Evolutionary conservation across 2,888 invertebrate species (phyloP).

Genomic region (Philhelius pedissequus): DNA sequence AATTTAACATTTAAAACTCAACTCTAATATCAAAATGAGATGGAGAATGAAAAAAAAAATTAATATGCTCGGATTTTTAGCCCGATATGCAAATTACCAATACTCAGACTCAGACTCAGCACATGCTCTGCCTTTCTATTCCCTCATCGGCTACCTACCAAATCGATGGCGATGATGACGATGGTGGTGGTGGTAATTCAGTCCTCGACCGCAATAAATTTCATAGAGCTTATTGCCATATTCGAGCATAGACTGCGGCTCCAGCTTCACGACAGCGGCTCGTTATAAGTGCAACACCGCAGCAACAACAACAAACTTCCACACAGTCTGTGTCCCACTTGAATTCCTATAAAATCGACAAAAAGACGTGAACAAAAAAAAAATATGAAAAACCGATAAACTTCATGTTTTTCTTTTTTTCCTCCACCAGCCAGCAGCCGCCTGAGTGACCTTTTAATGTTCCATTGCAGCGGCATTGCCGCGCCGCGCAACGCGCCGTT

Average conservation of each 20-base stretch:
- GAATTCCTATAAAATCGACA: slow-evolving; percentile 45
- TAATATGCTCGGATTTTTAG: slow-evolving; percentile 51
- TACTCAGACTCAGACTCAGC: slow-evolving; percentile 11
- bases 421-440: not conserved
- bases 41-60: not conserved
- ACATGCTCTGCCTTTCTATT: not conserved
- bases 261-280: slow-evolving; percentile 9
- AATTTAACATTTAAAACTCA: slow-evolving; percentile 37
- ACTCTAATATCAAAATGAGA: slow-evolving; percentile 9
- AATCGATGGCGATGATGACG: too few species aligned
- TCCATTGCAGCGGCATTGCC: not conserved
- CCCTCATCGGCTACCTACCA: not conserved
- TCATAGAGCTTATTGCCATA: slow-evolving; percentile 56
- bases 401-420: not conserved
- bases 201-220: slow-evolving; percentile 67
- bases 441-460: slow-evolving; percentile 50
- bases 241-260: slow-evolving; percentile 32
- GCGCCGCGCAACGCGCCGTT: too few species aligned
- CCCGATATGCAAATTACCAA: slow-evolving; percentile 56
- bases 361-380: slow-evolving; percentile 6
- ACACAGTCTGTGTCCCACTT: slow-evolving; percentile 30
- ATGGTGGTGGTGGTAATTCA: not conserved
- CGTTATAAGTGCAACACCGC: not conserved
- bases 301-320: not conserved
- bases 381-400: not conserved